These are phyloP conservation scores for Tromatobia lineatoria DNA, from an alignment of 2,888 invertebrate species.

Conservation along the genomic window DNA sequence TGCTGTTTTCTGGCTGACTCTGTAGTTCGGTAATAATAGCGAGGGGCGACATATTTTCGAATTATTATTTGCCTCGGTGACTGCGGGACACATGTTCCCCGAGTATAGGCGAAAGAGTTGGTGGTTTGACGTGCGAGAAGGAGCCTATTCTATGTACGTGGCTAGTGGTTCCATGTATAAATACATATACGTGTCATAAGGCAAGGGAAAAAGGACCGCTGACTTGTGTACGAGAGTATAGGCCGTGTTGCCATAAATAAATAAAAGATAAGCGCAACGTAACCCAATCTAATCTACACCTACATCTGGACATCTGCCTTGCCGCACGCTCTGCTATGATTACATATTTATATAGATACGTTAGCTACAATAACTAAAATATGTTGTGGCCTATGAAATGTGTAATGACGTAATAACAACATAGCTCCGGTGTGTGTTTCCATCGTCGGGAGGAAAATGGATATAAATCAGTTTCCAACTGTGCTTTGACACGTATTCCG, in stretches of 20 bases:
- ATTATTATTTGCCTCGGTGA: constrained; percentile 80
- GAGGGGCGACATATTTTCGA: constrained; percentile 82
- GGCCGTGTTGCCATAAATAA: constrained; percentile 58
- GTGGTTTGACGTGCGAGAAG: constrained; percentile 38
- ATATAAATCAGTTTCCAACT: constrained; percentile 57
- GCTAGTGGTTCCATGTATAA: constrained; percentile 18
- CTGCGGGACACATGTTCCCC: constrained; percentile 75
- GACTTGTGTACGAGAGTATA: constrained; percentile 38
- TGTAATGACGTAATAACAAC: constrained; percentile 51
- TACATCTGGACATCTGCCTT: constrained; percentile 66
- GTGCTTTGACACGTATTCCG: constrained; percentile 21
- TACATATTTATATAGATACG: constrained; percentile 55
- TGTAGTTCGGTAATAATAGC: constrained; percentile 67
- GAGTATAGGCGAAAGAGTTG: constrained; percentile 57
- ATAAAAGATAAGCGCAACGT: constrained; percentile 64
- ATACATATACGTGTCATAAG: background rate
- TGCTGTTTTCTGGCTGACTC: constrained; percentile 30
- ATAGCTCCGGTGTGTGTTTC: constrained; percentile 9
- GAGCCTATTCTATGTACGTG: constrained; percentile 44
- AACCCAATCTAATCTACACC: constrained; percentile 62
- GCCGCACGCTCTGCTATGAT: constrained; percentile 47
- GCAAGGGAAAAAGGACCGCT: constrained; percentile 30
- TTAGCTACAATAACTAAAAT: background rate
- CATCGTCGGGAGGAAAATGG: constrained; percentile 40
- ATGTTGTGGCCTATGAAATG: constrained; percentile 14